A percentile compares a stretch with the other conserved stretches of the same genome.
Conservation (phyloP, 2,888 invertebrate genomes). For the Thereva unica region DNA sequence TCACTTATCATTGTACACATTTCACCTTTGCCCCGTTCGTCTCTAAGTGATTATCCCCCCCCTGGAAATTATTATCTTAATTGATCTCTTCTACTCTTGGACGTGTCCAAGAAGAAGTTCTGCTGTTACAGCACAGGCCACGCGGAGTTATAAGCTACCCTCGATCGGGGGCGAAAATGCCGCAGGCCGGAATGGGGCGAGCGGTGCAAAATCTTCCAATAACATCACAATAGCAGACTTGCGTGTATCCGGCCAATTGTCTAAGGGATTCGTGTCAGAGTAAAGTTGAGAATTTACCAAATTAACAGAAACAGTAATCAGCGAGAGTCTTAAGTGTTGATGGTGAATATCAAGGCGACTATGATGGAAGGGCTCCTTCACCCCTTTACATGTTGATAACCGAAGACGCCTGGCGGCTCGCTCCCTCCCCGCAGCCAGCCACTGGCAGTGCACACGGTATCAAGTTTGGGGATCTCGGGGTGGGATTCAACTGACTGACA, state of each 20-base stretch:
- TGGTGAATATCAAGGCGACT: slow-evolving; percentile 1
- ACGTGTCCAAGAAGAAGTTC: slow-evolving; percentile 1
- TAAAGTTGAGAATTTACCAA: slow-evolving; percentile 16
- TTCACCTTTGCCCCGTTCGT: slow-evolving; percentile 4
- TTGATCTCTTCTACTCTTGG: not conserved
- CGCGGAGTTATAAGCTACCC: not conserved
- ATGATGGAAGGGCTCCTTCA: not conserved
- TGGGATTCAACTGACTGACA: slow-evolving; percentile 8
- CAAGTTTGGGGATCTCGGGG: not conserved
- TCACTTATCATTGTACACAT: slow-evolving; percentile 12
- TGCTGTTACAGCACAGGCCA: not conserved
- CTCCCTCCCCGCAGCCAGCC: too few relatives aligned
- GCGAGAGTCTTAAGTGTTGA: slow-evolving; percentile 26
- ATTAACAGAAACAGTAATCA: slow-evolving; percentile 20
- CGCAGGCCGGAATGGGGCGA: not conserved
- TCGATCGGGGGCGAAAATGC: not conserved
- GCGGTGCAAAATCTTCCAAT: slow-evolving; percentile 10
- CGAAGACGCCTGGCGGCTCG: too few relatives aligned
- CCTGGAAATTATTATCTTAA: slow-evolving; percentile 22
- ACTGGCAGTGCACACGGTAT: not conserved
- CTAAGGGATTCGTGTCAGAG: slow-evolving; percentile 2
- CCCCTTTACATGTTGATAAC: too few relatives aligned
- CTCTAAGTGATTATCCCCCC: slow-evolving; percentile 9
- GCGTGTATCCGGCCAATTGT: slow-evolving; percentile 22
- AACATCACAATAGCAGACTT: slow-evolving; percentile 19